Evolutionary conservation across 1,140 invertebrate species (phyloP), one percentile per base, ranked within the genome.

Genomic region (Drosophila rhopaloa): DNA sequence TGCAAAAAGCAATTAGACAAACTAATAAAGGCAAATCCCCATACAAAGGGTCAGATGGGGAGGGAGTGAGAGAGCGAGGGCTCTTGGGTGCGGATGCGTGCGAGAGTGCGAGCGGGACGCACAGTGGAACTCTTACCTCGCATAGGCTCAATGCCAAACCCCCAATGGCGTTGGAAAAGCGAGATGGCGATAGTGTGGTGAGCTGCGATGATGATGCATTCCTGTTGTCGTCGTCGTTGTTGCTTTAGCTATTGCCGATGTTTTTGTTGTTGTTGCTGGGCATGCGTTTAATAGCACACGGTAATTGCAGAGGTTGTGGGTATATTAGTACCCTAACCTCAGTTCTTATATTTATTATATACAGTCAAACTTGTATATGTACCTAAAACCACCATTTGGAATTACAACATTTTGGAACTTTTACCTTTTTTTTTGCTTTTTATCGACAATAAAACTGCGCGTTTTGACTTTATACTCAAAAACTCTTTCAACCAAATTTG

Each of bases 1-100:
- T 88, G 80, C 83, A 77, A 80, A 86, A 88, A 88, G 83, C 84
- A 88, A 88, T 88, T 88, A 88, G 76, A 88, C 84, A 88, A 88
- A 88, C 84, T 88, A 88, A 89, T 88, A 88, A 88, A 86, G 82
- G 79, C 79, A 77, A 83, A 89, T 73, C 59, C 68, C 44, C 63
- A 80, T 61, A 79, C 65, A 82, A 76, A 79, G 79, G 80, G 62
- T 66, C 47, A 46, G 56, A 40, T 14, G 29, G 27, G 27, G 29
- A 48, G 56, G 24, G 51, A 62, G 51, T 40, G 51, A 27, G 41
- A 51, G 44, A 68, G 44, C 32, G 35, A 41, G 38, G 37, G 16
- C 60, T 65, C 60, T 48, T 55, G 55, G 55, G 67, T 57, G 66
- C 68, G 27, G 37, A 29, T 40, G 29, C n/a, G n/a, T 10, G n/a